Evolutionary conservation across 2,888 invertebrate species (phyloP), one percentile per base, ranked within the genome.

Genomic region (Lepidochitona cinerea): DNA sequence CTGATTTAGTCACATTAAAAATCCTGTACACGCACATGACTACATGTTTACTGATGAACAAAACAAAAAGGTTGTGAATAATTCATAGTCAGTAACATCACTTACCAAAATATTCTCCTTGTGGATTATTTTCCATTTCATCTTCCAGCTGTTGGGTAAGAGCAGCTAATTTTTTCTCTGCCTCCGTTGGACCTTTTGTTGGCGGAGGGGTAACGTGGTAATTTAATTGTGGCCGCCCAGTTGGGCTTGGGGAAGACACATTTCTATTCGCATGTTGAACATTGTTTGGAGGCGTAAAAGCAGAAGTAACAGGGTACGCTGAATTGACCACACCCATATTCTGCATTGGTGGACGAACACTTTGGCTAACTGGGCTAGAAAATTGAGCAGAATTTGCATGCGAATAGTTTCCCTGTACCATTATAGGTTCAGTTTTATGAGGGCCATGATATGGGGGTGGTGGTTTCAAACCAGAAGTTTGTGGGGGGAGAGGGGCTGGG

Each of bases 31-130:
- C n/a, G n/a, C n/a, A n/a, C n/a, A n/a, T n/a, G n/a, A n/a, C n/a
- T n/a, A n/a, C n/a, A n/a, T n/a, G n/a, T n/a, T n/a, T n/a, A n/a
- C n/a, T n/a, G n/a, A n/a, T n/a, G n/a, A n/a, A n/a, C n/a, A n/a
- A n/a, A n/a, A n/a, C n/a, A n/a, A n/a, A n/a, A n/a, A n/a, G n/a
- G n/a, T n/a, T n/a, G n/a, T n/a, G n/a, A n/a, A n/a, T n/a, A n/a
- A n/a, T n/a, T n/a, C n/a, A n/a, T n/a, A n/a, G n/a, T n/a, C n/a
- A n/a, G n/a, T n/a, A n/a, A n/a, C n/a, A n/a, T n/a, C 33, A 75
- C 93, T 92, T 92, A 97, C 98, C 98, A 92, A 97, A 98, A 91
- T 97, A 98, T 92, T 98, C 98, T 83, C 97, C 97, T 90, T 97
- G 96, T 84, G 97, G 96, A 86, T 96, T 95, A 85, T 96, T 95